These are phyloP conservation scores for Lithophane ornitopus DNA, from an alignment of 2,888 invertebrate genomes.

Conservation along the genomic window DNA sequence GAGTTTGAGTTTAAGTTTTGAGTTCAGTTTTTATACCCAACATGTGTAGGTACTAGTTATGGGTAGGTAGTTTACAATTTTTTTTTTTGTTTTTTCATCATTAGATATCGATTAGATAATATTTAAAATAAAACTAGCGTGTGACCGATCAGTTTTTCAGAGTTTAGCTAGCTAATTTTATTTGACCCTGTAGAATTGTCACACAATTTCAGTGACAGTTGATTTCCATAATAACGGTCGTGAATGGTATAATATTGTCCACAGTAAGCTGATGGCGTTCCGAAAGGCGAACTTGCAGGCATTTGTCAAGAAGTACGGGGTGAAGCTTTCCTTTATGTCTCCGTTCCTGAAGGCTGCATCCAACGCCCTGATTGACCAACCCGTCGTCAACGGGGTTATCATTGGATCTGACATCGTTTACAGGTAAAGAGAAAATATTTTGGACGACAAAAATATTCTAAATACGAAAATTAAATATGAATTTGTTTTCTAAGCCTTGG, in stretches of 20 bases:
- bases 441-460: background rate
- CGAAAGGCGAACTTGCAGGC: conserved; percentile 96
- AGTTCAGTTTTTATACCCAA: too few species aligned
- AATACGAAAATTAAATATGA: background rate
- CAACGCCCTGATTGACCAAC: conserved; percentile 98
- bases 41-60: too few species aligned
- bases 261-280: conserved; percentile 96
- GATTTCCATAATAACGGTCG: too few species aligned
- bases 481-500: background rate
- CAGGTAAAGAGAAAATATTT: conserved; percentile 69
- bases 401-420: conserved; percentile 95
- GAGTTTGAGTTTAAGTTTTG: too few species aligned
- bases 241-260: conserved; percentile 11
- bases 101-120: too few species aligned
- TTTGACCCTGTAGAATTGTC: background rate
- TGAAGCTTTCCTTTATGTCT: conserved; percentile 99
- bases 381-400: conserved; percentile 99
- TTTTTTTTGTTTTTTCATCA: too few species aligned
- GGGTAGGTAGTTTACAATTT: too few species aligned
- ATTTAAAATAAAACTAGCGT: background rate
- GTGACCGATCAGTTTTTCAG: background rate
- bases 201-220: background rate
- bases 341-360: conserved; percentile 99
- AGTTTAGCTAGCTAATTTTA: background rate
- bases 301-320: conserved; percentile 97